Percentiles rank a stretch among this genome's conserved stretches.
These are phyloP conservation scores for Masticophis lateralis DNA, from an alignment of 2,797 vertebrate species.

Conservation along the genomic window DNA sequence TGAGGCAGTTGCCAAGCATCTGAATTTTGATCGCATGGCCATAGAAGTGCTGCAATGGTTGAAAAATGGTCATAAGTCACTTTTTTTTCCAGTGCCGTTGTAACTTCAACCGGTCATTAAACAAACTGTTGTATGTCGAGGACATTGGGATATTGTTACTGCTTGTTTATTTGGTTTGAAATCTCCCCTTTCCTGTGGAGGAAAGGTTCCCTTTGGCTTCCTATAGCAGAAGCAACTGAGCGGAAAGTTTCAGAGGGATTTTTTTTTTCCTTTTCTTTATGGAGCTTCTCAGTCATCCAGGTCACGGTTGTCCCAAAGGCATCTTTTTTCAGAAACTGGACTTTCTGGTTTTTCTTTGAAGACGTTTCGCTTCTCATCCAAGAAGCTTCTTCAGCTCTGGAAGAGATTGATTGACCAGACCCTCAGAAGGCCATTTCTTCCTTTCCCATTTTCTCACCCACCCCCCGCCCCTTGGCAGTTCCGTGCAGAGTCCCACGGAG, in stretches of 20 bases:
- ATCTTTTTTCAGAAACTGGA: too few relatives aligned
- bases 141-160: neutral
- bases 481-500: neutral
- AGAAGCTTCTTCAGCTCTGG: neutral
- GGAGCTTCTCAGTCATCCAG: too few relatives aligned
- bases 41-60: neutral
- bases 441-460: too few relatives aligned
- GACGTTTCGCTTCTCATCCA: neutral
- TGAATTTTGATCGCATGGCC: neutral
- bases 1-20: neutral
- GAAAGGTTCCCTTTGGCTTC: neutral
- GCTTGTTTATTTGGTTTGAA: neutral
- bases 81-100: neutral
- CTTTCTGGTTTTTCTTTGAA: too few relatives aligned
- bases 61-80: neutral
- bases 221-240: neutral
- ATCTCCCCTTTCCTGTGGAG: neutral
- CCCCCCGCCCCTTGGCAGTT: neutral
- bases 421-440: too few relatives aligned
- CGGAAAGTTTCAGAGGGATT: neutral
- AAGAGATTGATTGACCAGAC: too few relatives aligned
- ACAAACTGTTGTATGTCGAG: neutral
- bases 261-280: neutral
- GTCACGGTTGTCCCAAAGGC: too few relatives aligned
- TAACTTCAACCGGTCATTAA: neutral